Conservation (phyloP, 2,888 invertebrate species). For the Ormyrus rosae region DNA sequence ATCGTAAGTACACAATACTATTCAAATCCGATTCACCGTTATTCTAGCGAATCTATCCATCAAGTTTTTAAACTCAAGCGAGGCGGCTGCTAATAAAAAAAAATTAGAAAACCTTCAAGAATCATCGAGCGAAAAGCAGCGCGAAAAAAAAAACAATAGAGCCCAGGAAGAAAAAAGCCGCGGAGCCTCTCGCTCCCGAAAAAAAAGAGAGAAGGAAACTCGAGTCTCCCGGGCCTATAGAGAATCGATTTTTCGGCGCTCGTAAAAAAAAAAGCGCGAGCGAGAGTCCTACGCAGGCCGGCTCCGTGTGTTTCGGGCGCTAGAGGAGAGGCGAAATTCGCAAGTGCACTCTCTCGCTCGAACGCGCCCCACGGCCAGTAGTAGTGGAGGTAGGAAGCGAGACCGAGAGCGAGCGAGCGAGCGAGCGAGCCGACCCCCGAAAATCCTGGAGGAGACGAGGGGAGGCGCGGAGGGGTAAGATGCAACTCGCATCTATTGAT, state of each 20-base stretch:
- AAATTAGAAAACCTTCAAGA: neutral
- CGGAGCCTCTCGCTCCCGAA: neutral
- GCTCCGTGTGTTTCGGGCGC: conserved; percentile 8
- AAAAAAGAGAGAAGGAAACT: conserved; percentile 26
- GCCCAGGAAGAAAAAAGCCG: neutral
- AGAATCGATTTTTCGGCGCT: conserved; percentile 48
- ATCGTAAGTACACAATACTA: no score
- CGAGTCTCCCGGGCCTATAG: conserved; percentile 25
- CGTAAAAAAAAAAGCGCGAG: conserved; percentile 49
- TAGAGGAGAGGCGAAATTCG: conserved; percentile 41
- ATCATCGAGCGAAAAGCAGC: neutral
- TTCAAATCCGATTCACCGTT: no score
- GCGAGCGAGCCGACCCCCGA: conserved; percentile 23
- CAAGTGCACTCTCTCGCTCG: conserved; percentile 43
- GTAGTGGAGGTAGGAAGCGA: conserved; percentile 41
- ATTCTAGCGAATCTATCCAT: neutral
- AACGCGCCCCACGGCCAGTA: neutral
- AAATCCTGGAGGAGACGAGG: conserved; percentile 46
- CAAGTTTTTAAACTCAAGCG: neutral
- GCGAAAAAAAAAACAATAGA: conserved; percentile 5
- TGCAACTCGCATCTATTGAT: conserved; percentile 75
- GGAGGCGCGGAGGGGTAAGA: conserved; percentile 65
- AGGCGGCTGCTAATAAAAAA: neutral
- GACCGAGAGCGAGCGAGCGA: neutral
- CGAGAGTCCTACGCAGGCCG: conserved; percentile 20